phyloP scores from a whole-genome alignment of 1,140 invertebrate species.

The Caenorhabditis remanei region DNA sequence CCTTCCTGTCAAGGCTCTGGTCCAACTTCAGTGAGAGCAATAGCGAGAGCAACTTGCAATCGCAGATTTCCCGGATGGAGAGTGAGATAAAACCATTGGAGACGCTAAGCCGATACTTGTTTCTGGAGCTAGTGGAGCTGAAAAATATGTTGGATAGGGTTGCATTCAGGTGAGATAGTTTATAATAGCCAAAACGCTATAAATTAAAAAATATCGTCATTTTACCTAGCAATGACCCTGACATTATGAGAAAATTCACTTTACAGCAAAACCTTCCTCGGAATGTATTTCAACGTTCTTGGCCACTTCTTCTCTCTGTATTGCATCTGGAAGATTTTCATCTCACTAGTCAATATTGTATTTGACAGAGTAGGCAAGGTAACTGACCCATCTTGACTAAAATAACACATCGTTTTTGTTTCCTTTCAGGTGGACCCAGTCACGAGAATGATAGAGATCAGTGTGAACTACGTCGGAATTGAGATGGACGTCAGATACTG shows the following conservation, averaged over 20 bases:
- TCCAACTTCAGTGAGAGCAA: slow-evolving; percentile 1
- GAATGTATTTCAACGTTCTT: slow-evolving; percentile 98
- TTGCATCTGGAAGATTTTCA: slow-evolving; percentile 99
- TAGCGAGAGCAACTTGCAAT: slow-evolving; percentile 20
- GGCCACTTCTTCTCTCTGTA: slow-evolving; percentile 99
- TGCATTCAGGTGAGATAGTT: slow-evolving; percentile 5
- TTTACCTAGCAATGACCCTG: no score
- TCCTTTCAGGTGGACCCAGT: slow-evolving; percentile 88
- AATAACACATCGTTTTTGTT: background rate
- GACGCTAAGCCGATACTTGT: slow-evolving; percentile 92
- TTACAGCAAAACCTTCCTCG: slow-evolving; percentile 89
- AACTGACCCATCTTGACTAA: background rate
- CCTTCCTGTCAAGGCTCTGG: slow-evolving; percentile 59
- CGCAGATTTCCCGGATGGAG: background rate
- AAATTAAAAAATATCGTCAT: no score
- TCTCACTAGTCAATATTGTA: slow-evolving; percentile 91
- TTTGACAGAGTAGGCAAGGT: slow-evolving; percentile 88
- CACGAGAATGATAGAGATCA: slow-evolving; percentile 94
- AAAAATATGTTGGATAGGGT: slow-evolving; percentile 85
- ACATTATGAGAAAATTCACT: slow-evolving; percentile 79
- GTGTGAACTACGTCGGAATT: slow-evolving; percentile 95
- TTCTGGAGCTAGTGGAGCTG: slow-evolving; percentile 93
- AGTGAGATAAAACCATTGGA: slow-evolving; percentile 90
- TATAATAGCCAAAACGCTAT: no score
- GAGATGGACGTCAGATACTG: slow-evolving; percentile 97